These are phyloP conservation scores for Euplagia quadripunctaria DNA, from an alignment of 2,888 invertebrate genomes.

Conservation along the genomic window DNA sequence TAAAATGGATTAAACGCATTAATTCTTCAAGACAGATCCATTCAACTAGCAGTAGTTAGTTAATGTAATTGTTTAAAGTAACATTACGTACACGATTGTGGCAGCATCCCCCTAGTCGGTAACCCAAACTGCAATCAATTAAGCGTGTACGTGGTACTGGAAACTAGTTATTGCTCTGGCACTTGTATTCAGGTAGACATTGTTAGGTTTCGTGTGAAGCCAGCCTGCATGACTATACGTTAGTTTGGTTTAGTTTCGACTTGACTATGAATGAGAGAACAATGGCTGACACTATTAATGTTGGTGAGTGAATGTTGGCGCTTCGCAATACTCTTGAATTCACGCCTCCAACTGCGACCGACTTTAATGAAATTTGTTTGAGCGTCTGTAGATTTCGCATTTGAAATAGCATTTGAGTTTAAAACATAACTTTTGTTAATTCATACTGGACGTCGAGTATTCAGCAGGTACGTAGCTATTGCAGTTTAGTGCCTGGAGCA, in stretches of 20 bases:
- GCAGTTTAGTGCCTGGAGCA: background rate
- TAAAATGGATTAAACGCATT: slow-evolving; percentile 36
- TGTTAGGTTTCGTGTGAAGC: slow-evolving; percentile 36
- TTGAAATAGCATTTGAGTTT: background rate
- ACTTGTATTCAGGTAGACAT: slow-evolving; percentile 43
- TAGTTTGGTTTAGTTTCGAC: slow-evolving; percentile 58
- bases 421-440: background rate
- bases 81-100: slow-evolving; percentile 49
- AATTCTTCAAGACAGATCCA: slow-evolving; percentile 32
- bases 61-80: slow-evolving; percentile 45
- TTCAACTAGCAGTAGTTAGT: slow-evolving; percentile 25
- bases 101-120: slow-evolving; percentile 37
- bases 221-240: slow-evolving; percentile 40
- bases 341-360: slow-evolving; percentile 16
- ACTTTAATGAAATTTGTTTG: slow-evolving; percentile 13
- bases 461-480: background rate
- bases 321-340: slow-evolving; percentile 33
- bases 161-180: slow-evolving; percentile 54
- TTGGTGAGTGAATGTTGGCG: slow-evolving; percentile 44
- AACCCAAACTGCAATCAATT: slow-evolving; percentile 59
- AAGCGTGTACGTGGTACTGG: slow-evolving; percentile 48
- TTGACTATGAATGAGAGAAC: slow-evolving; percentile 50
- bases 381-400: background rate
- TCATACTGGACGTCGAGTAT: background rate
- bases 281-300: slow-evolving; percentile 48